Conservation (phyloP, 2,113 vertebrate genomes). For the Melanerpes aurifrons region DNA sequence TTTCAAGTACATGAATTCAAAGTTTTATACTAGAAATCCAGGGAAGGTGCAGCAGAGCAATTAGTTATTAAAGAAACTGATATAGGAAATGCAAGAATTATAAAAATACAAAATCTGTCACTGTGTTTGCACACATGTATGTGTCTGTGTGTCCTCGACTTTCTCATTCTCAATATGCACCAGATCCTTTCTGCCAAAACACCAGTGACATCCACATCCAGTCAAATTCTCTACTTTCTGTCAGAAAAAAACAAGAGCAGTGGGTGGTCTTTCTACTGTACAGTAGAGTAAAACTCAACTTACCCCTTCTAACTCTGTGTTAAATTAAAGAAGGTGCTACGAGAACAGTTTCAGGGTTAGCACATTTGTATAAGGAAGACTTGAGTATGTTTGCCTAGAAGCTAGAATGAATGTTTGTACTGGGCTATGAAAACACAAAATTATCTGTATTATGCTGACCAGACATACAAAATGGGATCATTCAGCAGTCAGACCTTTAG, state of each 20-base stretch:
- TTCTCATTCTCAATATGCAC: background rate
- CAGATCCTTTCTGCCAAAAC: background rate
- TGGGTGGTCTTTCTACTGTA: background rate
- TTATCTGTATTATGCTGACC: background rate
- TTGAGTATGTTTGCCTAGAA: background rate
- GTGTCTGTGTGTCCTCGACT: background rate
- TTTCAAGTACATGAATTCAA: background rate
- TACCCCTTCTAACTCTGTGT: background rate
- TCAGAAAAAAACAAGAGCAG: background rate
- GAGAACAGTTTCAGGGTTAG: background rate
- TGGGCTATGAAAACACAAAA: background rate
- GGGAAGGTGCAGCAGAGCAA: background rate
- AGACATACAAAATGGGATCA: accelerated
- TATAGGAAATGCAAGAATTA: background rate
- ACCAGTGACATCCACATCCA: background rate
- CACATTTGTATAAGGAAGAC: background rate
- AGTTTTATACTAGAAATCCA: background rate
- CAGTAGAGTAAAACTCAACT: background rate
- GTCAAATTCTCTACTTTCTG: background rate
- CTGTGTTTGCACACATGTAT: background rate
- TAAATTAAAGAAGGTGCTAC: background rate
- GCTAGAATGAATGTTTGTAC: background rate
- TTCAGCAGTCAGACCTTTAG: background rate
- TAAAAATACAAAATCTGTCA: background rate
- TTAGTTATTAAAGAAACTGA: background rate